phyloP scores from a whole-genome alignment of 1,140 invertebrate species.

The Ceratitis capitata region DNA sequence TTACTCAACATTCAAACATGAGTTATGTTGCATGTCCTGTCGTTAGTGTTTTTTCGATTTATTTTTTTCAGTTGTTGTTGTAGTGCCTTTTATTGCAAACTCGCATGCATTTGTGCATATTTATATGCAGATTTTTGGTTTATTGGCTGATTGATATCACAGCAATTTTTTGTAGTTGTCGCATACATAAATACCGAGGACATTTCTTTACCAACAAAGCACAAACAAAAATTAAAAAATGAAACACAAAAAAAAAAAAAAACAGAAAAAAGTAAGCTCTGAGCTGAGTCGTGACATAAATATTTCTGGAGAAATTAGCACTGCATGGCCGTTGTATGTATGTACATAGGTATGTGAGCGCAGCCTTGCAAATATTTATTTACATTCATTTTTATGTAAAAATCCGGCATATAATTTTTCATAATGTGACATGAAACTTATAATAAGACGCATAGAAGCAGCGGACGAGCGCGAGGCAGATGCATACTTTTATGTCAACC shows the following conservation, averaged over 20 bases:
- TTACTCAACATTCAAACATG: constrained; percentile 39
- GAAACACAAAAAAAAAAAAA: not conserved
- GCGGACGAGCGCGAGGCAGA: not conserved
- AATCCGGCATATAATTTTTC: not conserved
- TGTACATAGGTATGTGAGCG: no score
- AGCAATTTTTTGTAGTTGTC: constrained; percentile 1
- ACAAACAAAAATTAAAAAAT: not conserved
- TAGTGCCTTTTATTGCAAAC: not conserved
- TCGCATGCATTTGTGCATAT: not conserved
- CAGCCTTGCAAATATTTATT: not conserved
- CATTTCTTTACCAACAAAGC: no score
- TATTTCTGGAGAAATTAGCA: constrained; percentile 8
- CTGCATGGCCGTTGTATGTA: not conserved
- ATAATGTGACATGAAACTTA: not conserved
- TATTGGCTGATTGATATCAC: constrained; percentile 38
- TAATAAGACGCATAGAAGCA: not conserved
- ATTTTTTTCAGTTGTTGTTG: not conserved
- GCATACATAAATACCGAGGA: not conserved
- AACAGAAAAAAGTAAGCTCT: not conserved
- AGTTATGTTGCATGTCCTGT: constrained; percentile 38
- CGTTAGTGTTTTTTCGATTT: not conserved
- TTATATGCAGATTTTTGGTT: not conserved
- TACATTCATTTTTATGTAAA: not conserved
- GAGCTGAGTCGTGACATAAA: constrained; percentile 15
- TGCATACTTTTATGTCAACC: not conserved